Conservation (phyloP, 1,140 invertebrate species). For the Heliconius hermathena region DNA sequence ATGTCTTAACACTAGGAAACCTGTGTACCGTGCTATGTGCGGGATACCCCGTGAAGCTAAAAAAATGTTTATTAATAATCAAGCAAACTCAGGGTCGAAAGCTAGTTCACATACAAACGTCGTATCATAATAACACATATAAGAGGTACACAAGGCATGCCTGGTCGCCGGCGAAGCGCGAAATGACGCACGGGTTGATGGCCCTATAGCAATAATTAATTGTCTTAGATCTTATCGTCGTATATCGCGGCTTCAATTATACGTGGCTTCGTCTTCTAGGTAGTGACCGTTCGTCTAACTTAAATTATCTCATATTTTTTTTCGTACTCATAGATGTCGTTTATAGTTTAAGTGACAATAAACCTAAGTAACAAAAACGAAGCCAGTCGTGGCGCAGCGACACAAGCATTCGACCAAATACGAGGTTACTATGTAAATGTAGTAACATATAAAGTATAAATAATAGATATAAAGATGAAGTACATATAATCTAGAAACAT, state of each 20-base stretch:
- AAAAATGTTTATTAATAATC: background rate
- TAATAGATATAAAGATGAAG: too few species aligned
- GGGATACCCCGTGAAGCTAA: background rate
- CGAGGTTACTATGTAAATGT: too few species aligned
- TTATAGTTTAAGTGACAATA: background rate
- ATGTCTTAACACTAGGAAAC: background rate
- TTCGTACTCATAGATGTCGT: background rate
- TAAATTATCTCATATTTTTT: background rate
- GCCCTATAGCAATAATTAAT: slow-evolving; percentile 49
- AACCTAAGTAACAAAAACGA: background rate
- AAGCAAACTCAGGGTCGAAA: background rate
- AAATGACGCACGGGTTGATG: slow-evolving; percentile 43
- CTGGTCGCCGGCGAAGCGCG: slow-evolving; percentile 40
- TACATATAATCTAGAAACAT: too few species aligned
- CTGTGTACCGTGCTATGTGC: background rate
- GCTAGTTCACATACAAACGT: background rate
- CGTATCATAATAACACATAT: slow-evolving; percentile 1
- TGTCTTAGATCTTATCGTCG: slow-evolving; percentile 42
- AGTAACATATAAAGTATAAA: too few species aligned
- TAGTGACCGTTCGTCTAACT: background rate
- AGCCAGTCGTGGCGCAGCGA: too few species aligned
- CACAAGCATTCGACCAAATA: too few species aligned
- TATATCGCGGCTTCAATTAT: slow-evolving; percentile 24
- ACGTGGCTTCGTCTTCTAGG: background rate
- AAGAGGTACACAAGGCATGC: slow-evolving; percentile 32